Conservation (phyloP, 2,113 vertebrate species). For the Triplophysa siluroides region DNA sequence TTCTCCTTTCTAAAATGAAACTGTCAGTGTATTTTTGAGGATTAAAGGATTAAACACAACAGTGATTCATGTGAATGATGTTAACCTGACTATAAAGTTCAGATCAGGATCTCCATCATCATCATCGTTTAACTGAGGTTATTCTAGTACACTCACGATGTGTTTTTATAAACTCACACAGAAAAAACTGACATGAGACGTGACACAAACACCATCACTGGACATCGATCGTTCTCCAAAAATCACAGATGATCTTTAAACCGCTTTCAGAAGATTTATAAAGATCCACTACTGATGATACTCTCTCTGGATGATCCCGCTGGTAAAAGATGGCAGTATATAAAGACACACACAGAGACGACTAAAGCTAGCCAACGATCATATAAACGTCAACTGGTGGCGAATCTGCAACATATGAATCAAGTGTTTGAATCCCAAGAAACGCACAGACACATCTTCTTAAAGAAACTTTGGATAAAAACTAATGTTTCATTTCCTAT, state of each 20-base stretch:
- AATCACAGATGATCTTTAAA: neutral
- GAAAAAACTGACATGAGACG: neutral
- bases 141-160: neutral
- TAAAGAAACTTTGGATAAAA: too few relatives aligned
- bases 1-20: neutral
- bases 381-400: too few relatives aligned
- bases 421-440: too few relatives aligned
- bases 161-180: too few relatives aligned
- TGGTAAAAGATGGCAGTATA: neutral
- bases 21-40: neutral
- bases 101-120: neutral
- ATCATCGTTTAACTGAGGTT: conserved; percentile 2
- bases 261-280: neutral
- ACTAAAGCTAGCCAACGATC: neutral
- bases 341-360: conserved; percentile 5
- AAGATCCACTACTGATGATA: conserved; percentile 52
- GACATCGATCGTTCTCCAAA: neutral
- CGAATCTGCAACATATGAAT: too few relatives aligned
- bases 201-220: neutral
- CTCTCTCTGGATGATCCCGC: conserved; percentile 42
- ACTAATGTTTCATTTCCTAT: too few relatives aligned
- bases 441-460: too few relatives aligned
- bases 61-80: conserved; percentile 18
- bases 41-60: conserved; percentile 32
- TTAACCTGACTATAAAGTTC: neutral